phyloP scores from a whole-genome alignment of 2,797 vertebrate species.

The Coendou prehensilis region DNA sequence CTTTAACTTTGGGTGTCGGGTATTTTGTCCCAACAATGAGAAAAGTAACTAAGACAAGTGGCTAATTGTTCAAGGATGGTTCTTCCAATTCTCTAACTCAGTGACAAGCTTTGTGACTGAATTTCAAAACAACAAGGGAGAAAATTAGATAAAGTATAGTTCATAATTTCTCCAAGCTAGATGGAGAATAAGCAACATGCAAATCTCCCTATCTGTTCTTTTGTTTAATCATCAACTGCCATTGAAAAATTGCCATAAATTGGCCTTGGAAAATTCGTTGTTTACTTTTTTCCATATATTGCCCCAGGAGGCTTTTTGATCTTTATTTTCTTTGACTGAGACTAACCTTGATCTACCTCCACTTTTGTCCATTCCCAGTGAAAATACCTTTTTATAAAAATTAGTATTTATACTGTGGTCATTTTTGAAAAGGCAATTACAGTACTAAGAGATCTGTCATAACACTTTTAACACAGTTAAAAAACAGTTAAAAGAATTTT shows the following conservation, averaged over 20 bases:
- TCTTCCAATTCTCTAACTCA: neutral
- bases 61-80: conserved; percentile 71
- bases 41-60: neutral
- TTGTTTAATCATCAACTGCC: conserved; percentile 47
- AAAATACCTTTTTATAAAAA: conserved; percentile 73
- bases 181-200: conserved; percentile 55
- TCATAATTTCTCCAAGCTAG: conserved; percentile 67
- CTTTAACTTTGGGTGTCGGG: neutral
- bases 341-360: conserved; percentile 75
- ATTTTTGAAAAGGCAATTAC: conserved; percentile 59
- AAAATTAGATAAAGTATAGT: conserved; percentile 28
- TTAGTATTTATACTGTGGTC: conserved; percentile 65
- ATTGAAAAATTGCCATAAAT: conserved; percentile 23
- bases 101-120: conserved; percentile 72
- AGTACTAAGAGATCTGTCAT: conserved; percentile 61
- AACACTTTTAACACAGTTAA: conserved; percentile 72
- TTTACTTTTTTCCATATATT: conserved; percentile 41
- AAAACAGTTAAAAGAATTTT: conserved; percentile 88
- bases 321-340: conserved; percentile 69
- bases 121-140: conserved; percentile 57
- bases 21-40: neutral
- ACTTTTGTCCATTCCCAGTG: conserved; percentile 67
- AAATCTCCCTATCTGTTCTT: conserved; percentile 45
- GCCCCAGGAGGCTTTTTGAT: conserved; percentile 62
- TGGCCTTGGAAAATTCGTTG: conserved; percentile 62